Conservation (phyloP, 2,113 vertebrate species). For the Otus sunia region DNA sequence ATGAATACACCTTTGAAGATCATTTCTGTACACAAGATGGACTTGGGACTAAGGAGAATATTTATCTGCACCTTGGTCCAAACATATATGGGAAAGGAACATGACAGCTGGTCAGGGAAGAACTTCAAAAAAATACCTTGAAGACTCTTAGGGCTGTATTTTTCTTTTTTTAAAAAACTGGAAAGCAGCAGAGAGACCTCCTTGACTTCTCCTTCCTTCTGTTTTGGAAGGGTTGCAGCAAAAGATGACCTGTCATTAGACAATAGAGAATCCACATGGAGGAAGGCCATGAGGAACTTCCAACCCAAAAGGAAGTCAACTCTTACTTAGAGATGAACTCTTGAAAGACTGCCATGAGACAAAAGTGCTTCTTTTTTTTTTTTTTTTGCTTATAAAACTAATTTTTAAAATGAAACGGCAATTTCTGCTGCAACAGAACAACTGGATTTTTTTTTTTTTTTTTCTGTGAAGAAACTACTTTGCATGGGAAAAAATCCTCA, state of each 20-base stretch:
- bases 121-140: background rate
- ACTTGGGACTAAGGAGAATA: background rate
- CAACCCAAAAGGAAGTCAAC: background rate
- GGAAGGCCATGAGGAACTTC: background rate
- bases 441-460: background rate
- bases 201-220: background rate
- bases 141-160: background rate
- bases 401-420: background rate
- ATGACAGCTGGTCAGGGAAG: accelerated
- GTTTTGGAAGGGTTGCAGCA: background rate
- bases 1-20: background rate
- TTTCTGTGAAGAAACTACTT: constrained; percentile 39
- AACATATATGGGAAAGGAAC: background rate
- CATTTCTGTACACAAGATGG: background rate
- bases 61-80: background rate
- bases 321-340: background rate
- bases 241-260: background rate
- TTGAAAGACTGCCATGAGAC: background rate
- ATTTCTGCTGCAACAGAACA: constrained; percentile 19
- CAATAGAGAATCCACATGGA: background rate
- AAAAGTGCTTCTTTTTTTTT: background rate
- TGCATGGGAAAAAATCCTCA: constrained; percentile 66
- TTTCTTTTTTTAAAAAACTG: background rate
- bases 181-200: background rate
- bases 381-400: background rate